phyloP scores from a whole-genome alignment of 2,888 invertebrate species.

The Tipula confusa region DNA sequence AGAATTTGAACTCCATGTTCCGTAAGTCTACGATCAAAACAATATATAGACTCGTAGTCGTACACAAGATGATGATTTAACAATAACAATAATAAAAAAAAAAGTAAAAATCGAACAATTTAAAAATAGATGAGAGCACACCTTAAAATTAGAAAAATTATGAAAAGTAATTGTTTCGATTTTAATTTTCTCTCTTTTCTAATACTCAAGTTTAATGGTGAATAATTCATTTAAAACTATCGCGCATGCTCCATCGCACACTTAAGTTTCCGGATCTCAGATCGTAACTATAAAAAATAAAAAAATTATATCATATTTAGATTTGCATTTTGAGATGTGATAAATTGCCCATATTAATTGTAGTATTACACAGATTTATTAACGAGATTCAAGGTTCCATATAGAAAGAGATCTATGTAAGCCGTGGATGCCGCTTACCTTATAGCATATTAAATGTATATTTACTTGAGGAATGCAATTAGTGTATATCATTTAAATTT shows the following conservation, averaged over 20 bases:
- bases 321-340: not conserved
- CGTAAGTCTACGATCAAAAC: constrained; percentile 12
- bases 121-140: not conserved
- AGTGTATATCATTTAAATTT: too few species aligned
- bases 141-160: constrained; percentile 15
- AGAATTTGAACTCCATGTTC: not conserved
- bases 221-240: not conserved
- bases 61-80: constrained; percentile 4
- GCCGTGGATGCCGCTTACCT: not conserved
- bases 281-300: not conserved
- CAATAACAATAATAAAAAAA: not conserved
- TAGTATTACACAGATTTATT: not conserved
- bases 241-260: not conserved
- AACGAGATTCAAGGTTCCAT: not conserved
- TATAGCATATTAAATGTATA: too few species aligned
- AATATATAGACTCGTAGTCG: too few species aligned
- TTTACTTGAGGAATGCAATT: too few species aligned
- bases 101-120: not conserved
- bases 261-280: not conserved
- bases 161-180: constrained; percentile 20
- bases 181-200: not conserved
- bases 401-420: not conserved
- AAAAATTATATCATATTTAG: not conserved
- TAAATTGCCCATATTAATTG: not conserved
- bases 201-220: too few species aligned